Base-by-base conservation (phyloP, 2,113 vertebrate species). In the Ailuropoda melanoleuca region DNA sequence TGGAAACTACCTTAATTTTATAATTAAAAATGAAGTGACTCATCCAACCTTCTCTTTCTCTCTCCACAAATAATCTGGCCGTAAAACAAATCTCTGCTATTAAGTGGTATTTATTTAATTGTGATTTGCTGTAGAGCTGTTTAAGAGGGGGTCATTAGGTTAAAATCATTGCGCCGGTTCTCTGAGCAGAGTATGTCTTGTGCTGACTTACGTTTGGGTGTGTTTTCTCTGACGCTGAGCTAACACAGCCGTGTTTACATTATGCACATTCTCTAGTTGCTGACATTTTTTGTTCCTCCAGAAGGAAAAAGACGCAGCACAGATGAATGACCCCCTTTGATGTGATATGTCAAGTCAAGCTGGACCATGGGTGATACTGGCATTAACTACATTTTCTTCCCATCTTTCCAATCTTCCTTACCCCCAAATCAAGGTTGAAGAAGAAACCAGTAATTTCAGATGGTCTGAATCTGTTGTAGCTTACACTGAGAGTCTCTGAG, bases 91-190 rank as follows among this genome's bases (percentile, higher is more conserved):
- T 97, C 95, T 97, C 75, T 48, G 26, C 96, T 97, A 97, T 98
- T 84, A 98, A 98, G 90, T 95, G 43, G 66, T 98, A 98, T 98
- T 98, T 98, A 97, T 98, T 98, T 98, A 98, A 98, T 98, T 96
- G 95, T 98, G 96, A 98, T 98, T 98, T 98, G 98, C 95, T 97
- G 58, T 95, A 97, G 97, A 97, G 89, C 97, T 98, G 97, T 97
- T 98, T 98, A 98, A 96, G 95, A 98, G 94, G 17, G 3, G 68
- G 95, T 98, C 98, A 93, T 92, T 97, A 97, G 83, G 88, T 98
- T 98, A 98, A 95, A 97, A 55, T 97, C 98, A 98, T 98, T 97
- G 98, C 74, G 97, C 78, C 62, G 62, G 93, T 96, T 34, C 53
- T 97, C 60, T 0, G 89, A 93, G 97, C 46, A 81, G 95, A 97